These are phyloP conservation scores for Morone saxatilis DNA, from an alignment of 2,113 vertebrate genomes.

Conservation along the genomic window DNA sequence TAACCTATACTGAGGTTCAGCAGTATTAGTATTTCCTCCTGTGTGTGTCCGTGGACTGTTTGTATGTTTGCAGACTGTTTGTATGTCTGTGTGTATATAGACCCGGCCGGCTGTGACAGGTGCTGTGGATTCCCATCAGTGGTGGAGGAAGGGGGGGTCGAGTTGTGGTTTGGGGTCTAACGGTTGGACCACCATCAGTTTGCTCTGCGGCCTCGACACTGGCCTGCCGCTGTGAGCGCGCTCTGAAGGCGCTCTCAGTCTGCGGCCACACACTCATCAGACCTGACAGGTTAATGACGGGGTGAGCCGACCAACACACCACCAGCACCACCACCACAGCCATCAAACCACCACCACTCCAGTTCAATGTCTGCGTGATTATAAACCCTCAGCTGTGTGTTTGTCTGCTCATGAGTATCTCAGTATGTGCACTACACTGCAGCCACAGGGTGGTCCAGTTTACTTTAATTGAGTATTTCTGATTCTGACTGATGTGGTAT, in stretches of 20 bases:
- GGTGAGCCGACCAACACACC: slow-evolving; percentile 9
- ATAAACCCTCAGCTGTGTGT: not conserved
- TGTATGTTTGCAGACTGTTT: slow-evolving; percentile 34
- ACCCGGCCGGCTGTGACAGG: slow-evolving; percentile 44
- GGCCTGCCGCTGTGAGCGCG: slow-evolving; percentile 9
- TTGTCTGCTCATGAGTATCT: slow-evolving; percentile 2
- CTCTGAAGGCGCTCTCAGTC: slow-evolving; percentile 53
- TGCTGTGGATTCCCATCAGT: slow-evolving; percentile 69
- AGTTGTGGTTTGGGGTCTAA: slow-evolving; percentile 60
- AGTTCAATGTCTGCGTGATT: not conserved
- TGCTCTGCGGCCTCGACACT: slow-evolving; percentile 31
- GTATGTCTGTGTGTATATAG: slow-evolving; percentile 17
- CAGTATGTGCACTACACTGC: not conserved
- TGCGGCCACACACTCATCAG: slow-evolving; percentile 64
- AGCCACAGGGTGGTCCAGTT: not conserved
- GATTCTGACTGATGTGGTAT: too few relatives aligned
- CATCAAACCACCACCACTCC: not conserved
- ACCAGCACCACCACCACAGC: not conserved
- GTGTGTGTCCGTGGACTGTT: slow-evolving; percentile 6
- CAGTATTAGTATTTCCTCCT: not conserved
- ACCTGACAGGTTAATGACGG: slow-evolving; percentile 71
- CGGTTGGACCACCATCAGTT: slow-evolving; percentile 62
- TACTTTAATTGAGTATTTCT: not conserved
- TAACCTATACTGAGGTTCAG: not conserved
- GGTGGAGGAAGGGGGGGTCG: not conserved